Conservation (phyloP, 2,888 invertebrate species). For the Dugesia japonica region DNA sequence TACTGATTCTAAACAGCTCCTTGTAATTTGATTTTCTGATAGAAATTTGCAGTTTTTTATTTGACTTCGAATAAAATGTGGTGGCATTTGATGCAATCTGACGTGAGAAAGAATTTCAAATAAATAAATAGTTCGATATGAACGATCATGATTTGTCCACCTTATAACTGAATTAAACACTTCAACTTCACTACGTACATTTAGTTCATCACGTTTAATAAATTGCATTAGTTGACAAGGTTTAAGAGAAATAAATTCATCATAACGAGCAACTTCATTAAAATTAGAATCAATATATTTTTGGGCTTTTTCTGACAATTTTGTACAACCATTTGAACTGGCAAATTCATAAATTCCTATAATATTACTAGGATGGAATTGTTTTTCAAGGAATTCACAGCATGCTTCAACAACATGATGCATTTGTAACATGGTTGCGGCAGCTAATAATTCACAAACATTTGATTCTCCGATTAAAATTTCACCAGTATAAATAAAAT, state of each 20-base stretch:
- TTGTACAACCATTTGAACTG: constrained; percentile 71
- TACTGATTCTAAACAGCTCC: constrained; percentile 72
- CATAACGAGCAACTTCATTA: constrained; percentile 63
- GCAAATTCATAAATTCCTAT: constrained; percentile 83
- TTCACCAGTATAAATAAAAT: constrained; percentile 79
- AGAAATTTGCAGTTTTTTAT: constrained; percentile 74
- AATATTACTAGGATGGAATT: constrained; percentile 76
- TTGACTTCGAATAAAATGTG: constrained; percentile 73
- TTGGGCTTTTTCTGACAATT: constrained; percentile 53
- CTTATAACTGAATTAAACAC: constrained; percentile 63
- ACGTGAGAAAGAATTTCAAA: constrained; percentile 72
- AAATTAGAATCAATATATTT: constrained; percentile 43
- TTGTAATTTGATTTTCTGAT: constrained; percentile 69
- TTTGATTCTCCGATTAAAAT: constrained; percentile 74
- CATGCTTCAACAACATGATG: constrained; percentile 55
- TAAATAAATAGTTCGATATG: constrained; percentile 62
- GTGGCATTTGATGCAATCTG: constrained; percentile 74
- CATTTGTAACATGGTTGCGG: constrained; percentile 81
- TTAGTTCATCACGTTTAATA: constrained; percentile 72
- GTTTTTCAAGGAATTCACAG: constrained; percentile 74
- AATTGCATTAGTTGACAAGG: constrained; percentile 64
- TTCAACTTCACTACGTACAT: constrained; percentile 75
- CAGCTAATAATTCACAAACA: constrained; percentile 75
- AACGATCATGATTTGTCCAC: constrained; percentile 69
- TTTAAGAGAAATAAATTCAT: constrained; percentile 71